phyloP scores from a whole-genome alignment of 2,888 invertebrate genomes.

The Cephus pygmeus region DNA sequence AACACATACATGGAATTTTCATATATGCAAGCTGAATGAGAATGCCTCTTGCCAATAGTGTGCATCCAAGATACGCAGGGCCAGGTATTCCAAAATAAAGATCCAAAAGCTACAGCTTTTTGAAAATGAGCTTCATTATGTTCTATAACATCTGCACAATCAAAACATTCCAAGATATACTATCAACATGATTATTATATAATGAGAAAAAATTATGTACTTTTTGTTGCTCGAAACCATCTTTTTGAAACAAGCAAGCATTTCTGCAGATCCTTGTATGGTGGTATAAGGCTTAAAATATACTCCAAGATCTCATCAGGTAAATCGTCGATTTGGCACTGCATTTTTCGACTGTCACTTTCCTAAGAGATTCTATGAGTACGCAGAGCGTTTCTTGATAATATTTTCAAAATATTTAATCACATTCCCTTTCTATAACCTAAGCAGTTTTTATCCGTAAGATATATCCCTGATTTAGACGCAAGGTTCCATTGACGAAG shows the following conservation, averaged over 20 bases:
- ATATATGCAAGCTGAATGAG: slow-evolving; percentile 88
- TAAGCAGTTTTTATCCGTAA: neutral
- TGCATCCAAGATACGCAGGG: slow-evolving; percentile 71
- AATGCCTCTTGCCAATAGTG: slow-evolving; percentile 90
- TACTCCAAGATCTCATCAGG: slow-evolving; percentile 96
- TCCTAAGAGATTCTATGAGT: neutral
- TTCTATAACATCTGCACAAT: slow-evolving; percentile 79
- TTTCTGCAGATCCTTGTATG: slow-evolving; percentile 89
- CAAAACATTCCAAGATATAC: slow-evolving; percentile 23
- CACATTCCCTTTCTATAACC: neutral
- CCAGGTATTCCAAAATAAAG: slow-evolving; percentile 79
- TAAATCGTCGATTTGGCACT: slow-evolving; percentile 74
- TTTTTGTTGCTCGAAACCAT: slow-evolving; percentile 86
- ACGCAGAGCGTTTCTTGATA: neutral
- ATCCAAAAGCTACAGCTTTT: slow-evolving; percentile 81
- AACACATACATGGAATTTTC: slow-evolving; percentile 93
- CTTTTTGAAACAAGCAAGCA: slow-evolving; percentile 88
- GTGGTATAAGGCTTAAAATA: slow-evolving; percentile 87
- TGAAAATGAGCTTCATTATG: slow-evolving; percentile 80
- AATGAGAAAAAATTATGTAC: slow-evolving; percentile 70
- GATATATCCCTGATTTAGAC: neutral
- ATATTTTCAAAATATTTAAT: neutral
- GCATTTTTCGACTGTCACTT: slow-evolving; percentile 35
- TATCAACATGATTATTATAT: slow-evolving; percentile 15
- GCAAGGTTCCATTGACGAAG: neutral